Conservation (phyloP, 1,140 invertebrate genomes). For the Contarinia nasturtii region DNA sequence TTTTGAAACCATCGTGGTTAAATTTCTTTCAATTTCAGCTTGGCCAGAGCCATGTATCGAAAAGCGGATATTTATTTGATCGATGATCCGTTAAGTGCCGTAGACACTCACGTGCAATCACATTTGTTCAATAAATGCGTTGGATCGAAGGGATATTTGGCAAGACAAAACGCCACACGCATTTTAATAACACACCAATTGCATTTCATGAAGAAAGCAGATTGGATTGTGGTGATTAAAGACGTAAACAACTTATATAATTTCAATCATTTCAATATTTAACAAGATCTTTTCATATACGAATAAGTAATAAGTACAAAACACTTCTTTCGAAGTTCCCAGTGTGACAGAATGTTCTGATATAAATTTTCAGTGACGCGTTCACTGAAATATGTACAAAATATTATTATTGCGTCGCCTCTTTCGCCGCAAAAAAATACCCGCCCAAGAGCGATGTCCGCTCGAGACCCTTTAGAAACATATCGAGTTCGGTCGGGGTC, state of each 20-base stretch:
- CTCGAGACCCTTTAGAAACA: too few relatives aligned
- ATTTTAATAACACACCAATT: constrained; percentile 70
- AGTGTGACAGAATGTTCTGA: too few relatives aligned
- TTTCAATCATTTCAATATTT: too few relatives aligned
- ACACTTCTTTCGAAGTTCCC: too few relatives aligned
- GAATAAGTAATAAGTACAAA: too few relatives aligned
- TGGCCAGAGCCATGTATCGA: constrained; percentile 33
- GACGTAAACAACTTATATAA: constrained; percentile 30
- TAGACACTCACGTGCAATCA: constrained; percentile 52
- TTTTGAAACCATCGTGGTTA: constrained; percentile 8
- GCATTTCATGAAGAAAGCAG: constrained; percentile 55
- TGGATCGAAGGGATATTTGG: constrained; percentile 18
- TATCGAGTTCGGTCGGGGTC: too few relatives aligned
- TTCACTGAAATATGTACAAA: too few relatives aligned
- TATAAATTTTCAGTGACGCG: too few relatives aligned
- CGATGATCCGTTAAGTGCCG: constrained; percentile 69
- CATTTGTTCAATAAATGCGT: constrained; percentile 52
- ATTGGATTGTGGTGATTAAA: constrained; percentile 49
- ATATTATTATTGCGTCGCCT: too few relatives aligned
- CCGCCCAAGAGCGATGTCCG: too few relatives aligned
- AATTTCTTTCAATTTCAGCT: neutral
- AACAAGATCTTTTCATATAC: neutral
- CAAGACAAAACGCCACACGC: constrained; percentile 28
- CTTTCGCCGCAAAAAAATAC: too few relatives aligned
- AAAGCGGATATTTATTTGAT: constrained; percentile 63